Evolutionary conservation across 2,113 vertebrate genomes (phyloP).

Genomic region (Otis tarda): DNA sequence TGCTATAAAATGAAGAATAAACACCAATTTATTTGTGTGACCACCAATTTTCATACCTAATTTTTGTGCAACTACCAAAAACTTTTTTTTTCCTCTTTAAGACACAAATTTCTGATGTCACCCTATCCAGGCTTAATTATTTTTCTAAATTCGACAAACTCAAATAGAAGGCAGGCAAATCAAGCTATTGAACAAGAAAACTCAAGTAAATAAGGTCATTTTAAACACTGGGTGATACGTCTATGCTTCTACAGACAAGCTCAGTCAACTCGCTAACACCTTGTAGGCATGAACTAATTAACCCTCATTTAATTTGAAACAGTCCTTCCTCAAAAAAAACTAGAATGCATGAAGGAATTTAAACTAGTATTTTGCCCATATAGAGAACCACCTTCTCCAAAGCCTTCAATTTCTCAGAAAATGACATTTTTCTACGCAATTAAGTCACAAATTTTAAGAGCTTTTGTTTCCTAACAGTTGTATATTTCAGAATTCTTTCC

Average conservation of each 20-base stretch:
- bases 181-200: neutral
- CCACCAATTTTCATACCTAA: neutral
- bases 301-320: constrained; percentile 39
- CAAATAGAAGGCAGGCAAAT: neutral
- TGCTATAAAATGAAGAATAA: constrained; percentile 65
- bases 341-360: constrained; percentile 43
- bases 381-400: neutral
- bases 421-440: neutral
- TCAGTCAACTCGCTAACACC: constrained; percentile 43
- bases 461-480: neutral
- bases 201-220: neutral
- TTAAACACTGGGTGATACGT: neutral
- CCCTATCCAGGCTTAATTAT: neutral
- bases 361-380: constrained; percentile 2
- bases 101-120: neutral
- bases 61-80: neutral
- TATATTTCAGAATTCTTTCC: neutral
- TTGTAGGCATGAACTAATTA: constrained; percentile 56
- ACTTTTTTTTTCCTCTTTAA: neutral
- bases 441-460: neutral
- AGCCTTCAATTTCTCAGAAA: constrained; percentile 1
- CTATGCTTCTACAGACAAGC: constrained; percentile 35
- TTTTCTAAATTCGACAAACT: constrained; percentile 2
- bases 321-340: constrained; percentile 4
- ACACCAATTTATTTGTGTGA: neutral